Base-by-base conservation (phyloP, 2,113 vertebrate genomes). In the Lanius collurio region DNA sequence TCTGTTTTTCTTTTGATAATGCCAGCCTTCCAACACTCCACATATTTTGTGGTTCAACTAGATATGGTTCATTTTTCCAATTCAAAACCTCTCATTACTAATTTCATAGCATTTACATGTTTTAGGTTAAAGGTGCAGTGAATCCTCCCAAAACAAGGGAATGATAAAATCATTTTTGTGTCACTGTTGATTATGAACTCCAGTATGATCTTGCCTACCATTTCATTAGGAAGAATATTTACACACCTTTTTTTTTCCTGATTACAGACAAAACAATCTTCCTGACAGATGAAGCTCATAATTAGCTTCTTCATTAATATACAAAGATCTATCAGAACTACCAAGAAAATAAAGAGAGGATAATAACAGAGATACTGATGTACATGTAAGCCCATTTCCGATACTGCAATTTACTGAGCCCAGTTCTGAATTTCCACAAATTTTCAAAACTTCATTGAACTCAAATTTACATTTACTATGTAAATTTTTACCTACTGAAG, bases 261-360 rank as follows among this genome's bases (percentile, higher is more conserved):
- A 95, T 94, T 82, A 88, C 22, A 49, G 60, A 47, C 44, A 95
- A 96, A 96, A 71, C 46, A 70, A 77, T 84, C 62, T 91, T 78
- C 67, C n/a, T 94, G 65, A 95, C 97, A 94, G 47, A 90, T 75
- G 67, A 94, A 75, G 22, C n/a, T 74, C 26, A 92, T 83, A 93
- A 89, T 87, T 90, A 42, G 60, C 56, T 83, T 94, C 71, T 91
- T 93, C 81, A 95, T 92, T 90, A 94, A 83, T 60, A 65, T 16
- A 92, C 70, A 53, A 94, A 90, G 49, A 71, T 63, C 70, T 31
- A 87, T 80, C 55, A 90, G 71, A 94, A 92, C 37, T 89, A 87
- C 55, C 17, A 93, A 87, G 87, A 94, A 96, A 96, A 93, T 84
- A 94, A 85, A 65, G 74, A 16, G 8, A 53, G 24, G 56, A 49